phyloP scores from a whole-genome alignment of 30 jellyfish, hydroid and myxozoan genomes.

The Hydractinia echinata region DNA sequence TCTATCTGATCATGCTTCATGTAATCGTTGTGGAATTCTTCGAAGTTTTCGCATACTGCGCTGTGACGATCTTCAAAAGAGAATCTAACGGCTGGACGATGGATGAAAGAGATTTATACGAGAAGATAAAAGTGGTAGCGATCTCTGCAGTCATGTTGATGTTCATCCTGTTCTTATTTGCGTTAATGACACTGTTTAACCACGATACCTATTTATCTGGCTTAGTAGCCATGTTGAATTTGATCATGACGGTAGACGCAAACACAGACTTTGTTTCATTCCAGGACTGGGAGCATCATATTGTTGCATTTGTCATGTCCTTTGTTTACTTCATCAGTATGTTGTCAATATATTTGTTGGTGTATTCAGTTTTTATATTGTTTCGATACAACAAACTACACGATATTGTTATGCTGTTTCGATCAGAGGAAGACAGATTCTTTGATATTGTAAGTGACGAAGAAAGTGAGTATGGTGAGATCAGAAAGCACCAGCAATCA shows the following conservation, averaged over 20 bases:
- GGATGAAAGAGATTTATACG: slow-evolving; percentile 5
- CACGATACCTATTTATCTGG: slow-evolving; percentile 5
- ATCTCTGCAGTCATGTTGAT: neutral
- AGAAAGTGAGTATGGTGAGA: neutral
- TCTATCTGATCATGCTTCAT: slow-evolving; percentile 10
- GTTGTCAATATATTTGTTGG: slow-evolving; percentile 3
- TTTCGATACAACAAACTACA: neutral
- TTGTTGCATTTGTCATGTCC: slow-evolving; percentile 3
- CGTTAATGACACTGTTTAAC: neutral
- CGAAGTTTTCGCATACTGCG: neutral
- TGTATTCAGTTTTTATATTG: slow-evolving; percentile 5
- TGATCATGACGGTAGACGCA: slow-evolving; percentile 3
- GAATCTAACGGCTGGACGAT: neutral
- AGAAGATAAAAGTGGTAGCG: neutral
- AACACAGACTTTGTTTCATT: neutral
- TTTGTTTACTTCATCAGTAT: neutral
- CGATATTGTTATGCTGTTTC: neutral
- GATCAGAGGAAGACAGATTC: neutral
- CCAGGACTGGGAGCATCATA: neutral
- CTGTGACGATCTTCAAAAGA: neutral
- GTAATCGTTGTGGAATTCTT: neutral
- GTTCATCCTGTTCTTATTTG: neutral
- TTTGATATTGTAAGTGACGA: neutral
- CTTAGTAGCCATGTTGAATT: neutral
- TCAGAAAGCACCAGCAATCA: neutral